phyloP scores from a whole-genome alignment of 2,797 vertebrate species.

The Garrulus glandarius region DNA sequence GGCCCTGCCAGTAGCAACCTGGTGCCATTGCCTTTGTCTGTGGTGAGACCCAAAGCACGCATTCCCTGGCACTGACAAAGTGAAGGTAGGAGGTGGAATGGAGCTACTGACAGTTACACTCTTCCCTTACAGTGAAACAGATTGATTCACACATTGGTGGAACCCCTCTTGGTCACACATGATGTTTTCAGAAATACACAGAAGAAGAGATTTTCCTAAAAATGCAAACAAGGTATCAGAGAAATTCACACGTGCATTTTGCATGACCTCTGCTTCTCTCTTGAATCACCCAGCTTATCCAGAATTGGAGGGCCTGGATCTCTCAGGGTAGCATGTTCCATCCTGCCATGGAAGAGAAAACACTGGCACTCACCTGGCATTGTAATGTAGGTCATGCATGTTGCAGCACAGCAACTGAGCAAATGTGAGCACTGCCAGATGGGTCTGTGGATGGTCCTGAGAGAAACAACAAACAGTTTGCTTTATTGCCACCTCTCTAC shows the following conservation, averaged over 20 bases:
- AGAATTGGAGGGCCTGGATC: background rate
- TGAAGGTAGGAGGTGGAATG: background rate
- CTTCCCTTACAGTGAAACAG: background rate
- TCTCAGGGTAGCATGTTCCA: background rate
- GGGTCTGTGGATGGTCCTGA: background rate
- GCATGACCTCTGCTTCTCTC: background rate
- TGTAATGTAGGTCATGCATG: background rate
- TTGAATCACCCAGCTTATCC: background rate
- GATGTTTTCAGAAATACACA: background rate
- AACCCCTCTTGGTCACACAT: background rate
- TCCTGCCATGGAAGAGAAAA: background rate
- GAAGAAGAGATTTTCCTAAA: background rate
- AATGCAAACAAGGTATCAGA: background rate
- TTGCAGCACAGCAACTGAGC: background rate
- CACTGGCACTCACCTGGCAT: background rate
- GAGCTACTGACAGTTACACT: background rate
- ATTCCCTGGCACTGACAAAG: background rate
- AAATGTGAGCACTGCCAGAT: background rate
- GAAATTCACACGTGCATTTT: background rate
- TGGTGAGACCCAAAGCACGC: background rate
- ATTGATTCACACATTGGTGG: background rate
- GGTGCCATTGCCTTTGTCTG: background rate
- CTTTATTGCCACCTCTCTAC: background rate
- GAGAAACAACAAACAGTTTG: background rate
- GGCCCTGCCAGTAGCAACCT: rapidly evolving